These are phyloP conservation scores for Chloromyia formosa DNA, from an alignment of 2,888 invertebrate species.

Conservation along the genomic window DNA sequence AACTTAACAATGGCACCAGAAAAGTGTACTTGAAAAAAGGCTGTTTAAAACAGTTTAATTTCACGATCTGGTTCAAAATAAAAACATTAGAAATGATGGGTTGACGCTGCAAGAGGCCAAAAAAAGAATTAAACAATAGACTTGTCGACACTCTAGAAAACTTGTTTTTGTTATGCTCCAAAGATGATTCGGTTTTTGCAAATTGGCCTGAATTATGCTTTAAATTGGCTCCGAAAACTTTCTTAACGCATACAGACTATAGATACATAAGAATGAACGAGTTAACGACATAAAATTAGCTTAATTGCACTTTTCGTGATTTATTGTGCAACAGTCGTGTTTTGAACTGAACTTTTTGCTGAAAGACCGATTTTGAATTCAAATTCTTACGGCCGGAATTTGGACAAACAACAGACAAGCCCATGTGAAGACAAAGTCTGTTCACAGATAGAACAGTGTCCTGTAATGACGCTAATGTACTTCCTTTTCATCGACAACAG, in stretches of 20 bases:
- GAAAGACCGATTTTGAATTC: no score
- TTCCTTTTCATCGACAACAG: no score
- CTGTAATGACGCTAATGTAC: no score
- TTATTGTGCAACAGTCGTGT: neutral
- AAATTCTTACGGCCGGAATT: no score
- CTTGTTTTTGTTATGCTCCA: no score
- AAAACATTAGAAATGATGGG: neutral
- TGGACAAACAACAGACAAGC: no score
- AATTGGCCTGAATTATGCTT: slow-evolving; percentile 1
- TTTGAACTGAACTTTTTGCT: no score
- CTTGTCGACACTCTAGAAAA: neutral
- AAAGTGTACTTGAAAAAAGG: neutral
- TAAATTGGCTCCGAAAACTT: neutral
- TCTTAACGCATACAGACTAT: neutral
- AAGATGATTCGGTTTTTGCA: neutral
- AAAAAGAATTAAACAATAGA: neutral
- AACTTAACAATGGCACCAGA: no score
- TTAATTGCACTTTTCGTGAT: neutral
- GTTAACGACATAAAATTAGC: slow-evolving; percentile 2
- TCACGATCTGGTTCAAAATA: neutral
- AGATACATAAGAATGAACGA: neutral
- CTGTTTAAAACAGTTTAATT: neutral
- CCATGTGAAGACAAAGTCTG: no score
- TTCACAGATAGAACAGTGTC: no score
- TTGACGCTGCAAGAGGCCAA: no score